Conservation (phyloP, 2,888 invertebrate species). For the Nipponacmea schrenckii region DNA sequence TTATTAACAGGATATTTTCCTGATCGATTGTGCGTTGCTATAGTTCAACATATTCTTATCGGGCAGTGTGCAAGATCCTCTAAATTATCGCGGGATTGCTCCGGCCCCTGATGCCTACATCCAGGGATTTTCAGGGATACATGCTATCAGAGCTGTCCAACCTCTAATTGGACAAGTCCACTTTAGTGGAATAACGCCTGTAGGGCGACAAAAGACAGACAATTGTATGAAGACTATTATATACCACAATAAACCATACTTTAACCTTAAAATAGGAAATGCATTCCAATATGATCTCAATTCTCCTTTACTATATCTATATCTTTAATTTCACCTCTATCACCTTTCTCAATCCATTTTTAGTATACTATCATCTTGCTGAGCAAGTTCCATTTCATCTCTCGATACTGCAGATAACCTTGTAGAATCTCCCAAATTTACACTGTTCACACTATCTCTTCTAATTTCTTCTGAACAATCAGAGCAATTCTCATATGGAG, state of each 20-base stretch:
- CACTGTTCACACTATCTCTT: neutral
- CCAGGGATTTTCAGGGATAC: too few relatives aligned
- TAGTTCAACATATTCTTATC: too few relatives aligned
- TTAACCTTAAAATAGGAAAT: neutral
- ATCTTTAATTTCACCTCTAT: neutral
- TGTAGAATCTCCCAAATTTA: neutral
- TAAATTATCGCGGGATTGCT: too few relatives aligned
- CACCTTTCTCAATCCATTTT: neutral
- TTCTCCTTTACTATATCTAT: neutral
- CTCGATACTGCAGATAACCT: neutral
- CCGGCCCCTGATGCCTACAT: too few relatives aligned
- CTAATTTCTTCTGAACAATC: constrained; percentile 1
- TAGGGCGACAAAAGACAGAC: too few relatives aligned
- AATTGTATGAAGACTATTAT: too few relatives aligned
- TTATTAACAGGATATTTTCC: too few relatives aligned
- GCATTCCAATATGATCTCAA: neutral
- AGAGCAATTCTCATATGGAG: neutral
- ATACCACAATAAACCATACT: neutral
- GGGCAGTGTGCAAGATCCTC: too few relatives aligned
- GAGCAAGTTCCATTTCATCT: neutral
- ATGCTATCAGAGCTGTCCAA: too few relatives aligned
- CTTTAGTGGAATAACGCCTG: too few relatives aligned
- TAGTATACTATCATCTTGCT: neutral
- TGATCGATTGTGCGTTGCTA: too few relatives aligned
- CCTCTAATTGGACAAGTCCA: too few relatives aligned